phyloP scores from a whole-genome alignment of 2,113 vertebrate genomes.

The Neotoma lepida region DNA sequence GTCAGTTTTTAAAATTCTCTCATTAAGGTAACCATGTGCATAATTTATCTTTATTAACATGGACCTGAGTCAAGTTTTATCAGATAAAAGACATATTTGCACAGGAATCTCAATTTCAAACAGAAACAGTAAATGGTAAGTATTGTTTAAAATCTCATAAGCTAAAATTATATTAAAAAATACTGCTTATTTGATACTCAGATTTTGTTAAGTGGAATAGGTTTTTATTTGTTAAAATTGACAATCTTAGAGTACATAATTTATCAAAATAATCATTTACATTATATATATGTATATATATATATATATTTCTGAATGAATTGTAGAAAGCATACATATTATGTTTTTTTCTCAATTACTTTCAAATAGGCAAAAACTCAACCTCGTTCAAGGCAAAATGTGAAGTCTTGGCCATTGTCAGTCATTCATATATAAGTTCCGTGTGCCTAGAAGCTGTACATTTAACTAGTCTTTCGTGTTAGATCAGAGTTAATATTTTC shows the following conservation, averaged over 20 bases:
- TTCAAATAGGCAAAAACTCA: not conserved
- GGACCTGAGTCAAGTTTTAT: not conserved
- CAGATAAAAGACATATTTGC: not conserved
- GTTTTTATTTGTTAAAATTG: not conserved
- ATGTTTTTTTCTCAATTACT: not conserved
- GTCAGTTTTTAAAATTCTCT: not conserved
- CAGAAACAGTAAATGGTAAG: not conserved
- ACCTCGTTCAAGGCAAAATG: not conserved
- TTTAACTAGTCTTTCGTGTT: constrained; percentile 5
- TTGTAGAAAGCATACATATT: constrained; percentile 9
- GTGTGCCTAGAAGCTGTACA: not conserved
- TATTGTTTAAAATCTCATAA: not conserved
- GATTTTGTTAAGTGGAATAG: not conserved
- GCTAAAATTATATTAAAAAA: not conserved
- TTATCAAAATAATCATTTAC: not conserved
- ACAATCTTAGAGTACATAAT: not conserved
- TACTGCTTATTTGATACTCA: constrained; percentile 34
- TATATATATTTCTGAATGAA: not conserved
- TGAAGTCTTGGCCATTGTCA: not conserved
- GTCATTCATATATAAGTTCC: constrained; percentile 19
- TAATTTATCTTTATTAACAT: not conserved
- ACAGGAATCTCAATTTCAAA: constrained; percentile 34
- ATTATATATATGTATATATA: not conserved
- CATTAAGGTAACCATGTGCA: not conserved
- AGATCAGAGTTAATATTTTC: constrained; percentile 31